Evolutionary conservation across 2,113 vertebrate species (phyloP).

Genomic region (Syrrhaptes paradoxus): DNA sequence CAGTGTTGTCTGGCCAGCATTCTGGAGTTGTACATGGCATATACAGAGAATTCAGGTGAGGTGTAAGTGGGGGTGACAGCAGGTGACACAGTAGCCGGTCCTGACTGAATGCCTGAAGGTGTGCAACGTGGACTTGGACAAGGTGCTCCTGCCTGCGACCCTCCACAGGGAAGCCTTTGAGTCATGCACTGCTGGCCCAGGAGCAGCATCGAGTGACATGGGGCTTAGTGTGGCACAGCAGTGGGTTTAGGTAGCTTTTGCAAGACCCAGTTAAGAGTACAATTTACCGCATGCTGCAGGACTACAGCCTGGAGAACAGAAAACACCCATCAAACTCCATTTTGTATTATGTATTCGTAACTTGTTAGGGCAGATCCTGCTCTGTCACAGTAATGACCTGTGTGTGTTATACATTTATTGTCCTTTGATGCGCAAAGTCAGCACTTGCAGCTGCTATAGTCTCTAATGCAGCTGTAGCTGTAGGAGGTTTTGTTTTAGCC

Average conservation of each 20-base stretch:
- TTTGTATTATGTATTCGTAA: slow-evolving; percentile 55
- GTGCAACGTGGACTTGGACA: neutral
- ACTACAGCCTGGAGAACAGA: neutral
- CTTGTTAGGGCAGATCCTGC: slow-evolving; percentile 28
- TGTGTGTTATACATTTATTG: slow-evolving; percentile 16
- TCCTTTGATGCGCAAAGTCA: neutral
- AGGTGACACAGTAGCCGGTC: neutral
- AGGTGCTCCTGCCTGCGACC: neutral
- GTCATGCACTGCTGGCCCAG: neutral
- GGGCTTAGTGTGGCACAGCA: neutral
- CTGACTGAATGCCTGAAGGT: neutral
- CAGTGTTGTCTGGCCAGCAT: neutral
- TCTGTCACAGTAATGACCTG: slow-evolving; percentile 24
- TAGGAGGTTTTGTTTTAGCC: neutral
- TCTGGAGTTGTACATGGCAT: neutral
- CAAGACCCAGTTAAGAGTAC: neutral
- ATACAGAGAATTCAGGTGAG: neutral
- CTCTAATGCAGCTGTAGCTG: neutral
- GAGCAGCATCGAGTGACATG: rapidly evolving
- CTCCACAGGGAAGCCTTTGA: neutral
- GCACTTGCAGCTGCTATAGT: neutral
- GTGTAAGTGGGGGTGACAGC: neutral
- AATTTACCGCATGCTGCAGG: neutral
- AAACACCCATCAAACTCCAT: slow-evolving; percentile 33
- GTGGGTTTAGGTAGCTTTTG: neutral